A percentile compares a stretch with the other conserved stretches of the same genome.
These are phyloP conservation scores for Sibirionetta formosa DNA, from an alignment of 2,797 vertebrate genomes.

Conservation along the genomic window DNA sequence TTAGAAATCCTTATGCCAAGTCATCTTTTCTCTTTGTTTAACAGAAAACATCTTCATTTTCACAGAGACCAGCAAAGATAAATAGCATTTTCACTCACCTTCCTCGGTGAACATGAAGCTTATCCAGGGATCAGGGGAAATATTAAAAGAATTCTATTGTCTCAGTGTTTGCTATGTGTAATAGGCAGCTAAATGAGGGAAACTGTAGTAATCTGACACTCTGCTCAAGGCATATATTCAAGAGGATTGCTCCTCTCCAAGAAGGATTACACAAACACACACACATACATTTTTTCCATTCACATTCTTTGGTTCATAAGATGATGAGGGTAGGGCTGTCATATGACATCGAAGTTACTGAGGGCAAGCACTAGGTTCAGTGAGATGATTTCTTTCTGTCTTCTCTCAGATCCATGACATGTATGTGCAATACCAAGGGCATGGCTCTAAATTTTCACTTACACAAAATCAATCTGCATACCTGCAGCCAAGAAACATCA, in stretches of 20 bases:
- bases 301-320: background rate
- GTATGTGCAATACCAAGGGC: background rate
- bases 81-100: background rate
- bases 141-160: background rate
- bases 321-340: background rate
- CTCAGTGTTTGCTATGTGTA: background rate
- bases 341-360: background rate
- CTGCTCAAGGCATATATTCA: fast-evolving
- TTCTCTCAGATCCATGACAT: background rate
- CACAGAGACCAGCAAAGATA: background rate
- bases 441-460: background rate
- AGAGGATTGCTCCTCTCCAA: background rate
- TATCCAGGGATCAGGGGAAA: background rate
- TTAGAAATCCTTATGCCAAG: background rate
- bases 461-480: background rate
- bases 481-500: background rate
- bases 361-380: background rate
- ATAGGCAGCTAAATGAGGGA: background rate
- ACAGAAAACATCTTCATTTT: background rate
- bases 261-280: background rate
- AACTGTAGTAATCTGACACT: background rate
- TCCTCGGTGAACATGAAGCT: background rate
- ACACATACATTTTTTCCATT: background rate
- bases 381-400: background rate
- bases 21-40: background rate